These are phyloP conservation scores for Aplochiton taeniatus DNA, from an alignment of 2,797 vertebrate species.

Conservation along the genomic window DNA sequence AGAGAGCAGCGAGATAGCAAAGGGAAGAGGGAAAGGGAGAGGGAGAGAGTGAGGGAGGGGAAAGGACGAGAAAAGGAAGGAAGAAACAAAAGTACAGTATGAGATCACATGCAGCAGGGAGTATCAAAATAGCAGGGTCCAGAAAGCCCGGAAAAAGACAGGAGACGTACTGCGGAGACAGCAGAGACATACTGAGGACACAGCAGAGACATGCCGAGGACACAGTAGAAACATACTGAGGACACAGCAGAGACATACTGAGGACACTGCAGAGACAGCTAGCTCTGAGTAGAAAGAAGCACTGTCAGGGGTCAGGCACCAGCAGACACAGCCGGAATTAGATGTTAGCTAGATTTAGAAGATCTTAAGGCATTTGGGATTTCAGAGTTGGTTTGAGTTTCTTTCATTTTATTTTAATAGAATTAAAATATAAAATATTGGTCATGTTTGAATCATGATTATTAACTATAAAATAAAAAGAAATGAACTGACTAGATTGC, in stretches of 20 bases:
- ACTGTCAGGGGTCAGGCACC: conserved; percentile 24
- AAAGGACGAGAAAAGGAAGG: conserved; percentile 51
- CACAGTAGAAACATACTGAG: conserved; percentile 32
- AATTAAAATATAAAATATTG: too few species aligned
- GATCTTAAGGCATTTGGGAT: too few species aligned
- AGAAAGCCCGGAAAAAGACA: conserved; percentile 29
- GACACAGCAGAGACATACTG: conserved; percentile 18
- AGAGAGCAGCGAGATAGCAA: conserved; percentile 38
- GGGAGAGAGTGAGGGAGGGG: conserved; percentile 34
- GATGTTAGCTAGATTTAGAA: neutral
- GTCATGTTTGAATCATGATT: too few species aligned
- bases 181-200: conserved; percentile 24
- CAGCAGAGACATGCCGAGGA: conserved; percentile 14
- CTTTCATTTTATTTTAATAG: too few species aligned
- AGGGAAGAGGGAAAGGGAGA: conserved; percentile 26
- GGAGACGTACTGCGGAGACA: conserved; percentile 29
- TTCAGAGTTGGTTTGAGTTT: too few species aligned
- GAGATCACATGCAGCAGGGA: conserved; percentile 60
- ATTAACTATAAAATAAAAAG: too few species aligned
- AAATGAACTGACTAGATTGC: too few species aligned
- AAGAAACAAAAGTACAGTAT: conserved; percentile 53
- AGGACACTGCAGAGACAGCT: too few species aligned
- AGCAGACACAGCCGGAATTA: conserved; percentile 29
- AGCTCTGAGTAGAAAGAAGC: conserved; percentile 36
- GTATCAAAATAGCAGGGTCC: conserved; percentile 49